Conservation (phyloP, 2,797 vertebrate species). For the Coracias cyanogaster region DNA sequence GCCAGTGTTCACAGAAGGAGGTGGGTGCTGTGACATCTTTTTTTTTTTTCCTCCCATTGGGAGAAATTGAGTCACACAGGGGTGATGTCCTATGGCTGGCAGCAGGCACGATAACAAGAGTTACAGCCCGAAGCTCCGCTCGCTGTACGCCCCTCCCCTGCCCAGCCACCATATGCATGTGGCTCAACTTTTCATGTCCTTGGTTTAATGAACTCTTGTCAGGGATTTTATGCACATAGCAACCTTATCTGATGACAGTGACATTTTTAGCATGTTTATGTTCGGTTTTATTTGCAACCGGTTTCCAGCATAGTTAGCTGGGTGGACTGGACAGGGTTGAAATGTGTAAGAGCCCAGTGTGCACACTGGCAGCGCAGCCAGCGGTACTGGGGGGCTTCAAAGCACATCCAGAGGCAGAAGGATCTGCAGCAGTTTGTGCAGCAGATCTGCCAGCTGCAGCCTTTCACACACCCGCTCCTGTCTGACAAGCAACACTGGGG, state of each 20-base stretch:
- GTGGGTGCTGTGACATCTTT: not conserved
- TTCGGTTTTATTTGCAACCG: not conserved
- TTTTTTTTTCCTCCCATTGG: not conserved
- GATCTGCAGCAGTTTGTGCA: not conserved
- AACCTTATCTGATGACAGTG: conserved; percentile 55
- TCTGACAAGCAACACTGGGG: not conserved
- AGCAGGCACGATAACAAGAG: not conserved
- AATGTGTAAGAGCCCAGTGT: not conserved
- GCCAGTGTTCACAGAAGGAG: not conserved
- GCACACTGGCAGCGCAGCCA: not conserved
- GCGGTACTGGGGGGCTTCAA: not conserved
- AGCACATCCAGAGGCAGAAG: not conserved
- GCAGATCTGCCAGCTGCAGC: conserved; percentile 22
- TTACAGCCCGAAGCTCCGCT: not conserved
- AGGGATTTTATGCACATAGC: conserved; percentile 54
- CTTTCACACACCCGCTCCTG: not conserved
- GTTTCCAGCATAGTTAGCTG: not conserved
- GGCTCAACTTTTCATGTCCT: conserved; percentile 7
- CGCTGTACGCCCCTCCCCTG: not conserved
- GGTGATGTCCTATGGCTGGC: not conserved
- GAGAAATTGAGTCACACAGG: not conserved
- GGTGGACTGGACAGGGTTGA: not conserved
- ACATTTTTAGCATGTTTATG: conserved; percentile 42
- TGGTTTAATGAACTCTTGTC: conserved; percentile 26
- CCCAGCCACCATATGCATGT: not conserved